phyloP scores from a whole-genome alignment of 2,888 invertebrate species.

The Pandemis cinnamomeana region DNA sequence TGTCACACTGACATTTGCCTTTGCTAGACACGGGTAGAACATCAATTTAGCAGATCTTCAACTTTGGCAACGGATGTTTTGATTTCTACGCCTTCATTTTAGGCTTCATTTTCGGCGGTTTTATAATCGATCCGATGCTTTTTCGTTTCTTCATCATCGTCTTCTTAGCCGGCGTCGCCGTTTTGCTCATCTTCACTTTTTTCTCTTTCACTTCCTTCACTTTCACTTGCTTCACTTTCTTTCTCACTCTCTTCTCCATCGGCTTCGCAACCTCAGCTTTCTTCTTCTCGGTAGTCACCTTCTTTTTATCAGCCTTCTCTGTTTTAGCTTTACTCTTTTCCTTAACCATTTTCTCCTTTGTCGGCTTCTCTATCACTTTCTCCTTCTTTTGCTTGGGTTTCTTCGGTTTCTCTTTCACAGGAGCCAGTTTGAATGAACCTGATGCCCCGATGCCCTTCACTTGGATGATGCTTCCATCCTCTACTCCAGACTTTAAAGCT shows the following conservation, averaged over 20 bases:
- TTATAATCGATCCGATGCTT: conserved; percentile 73
- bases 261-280: conserved; percentile 28
- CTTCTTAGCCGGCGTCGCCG: conserved; percentile 62
- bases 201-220: conserved; percentile 3
- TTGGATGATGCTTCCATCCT: conserved; percentile 66
- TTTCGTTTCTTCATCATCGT: conserved; percentile 64
- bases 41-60: too few species aligned
- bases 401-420: conserved; percentile 53
- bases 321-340: conserved; percentile 30
- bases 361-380: conserved; percentile 38
- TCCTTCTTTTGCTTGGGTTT: conserved; percentile 46
- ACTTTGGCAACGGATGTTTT: too few species aligned
- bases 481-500: conserved; percentile 62
- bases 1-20: too few species aligned
- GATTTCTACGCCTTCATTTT: conserved; percentile 46
- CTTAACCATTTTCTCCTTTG: conserved; percentile 32
- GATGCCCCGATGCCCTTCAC: conserved; percentile 69
- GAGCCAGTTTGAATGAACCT: conserved; percentile 70
- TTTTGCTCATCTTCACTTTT: conserved; percentile 16
- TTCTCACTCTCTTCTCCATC: not conserved
- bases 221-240: not conserved
- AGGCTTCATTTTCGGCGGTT: conserved; percentile 76
- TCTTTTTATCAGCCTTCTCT: conserved; percentile 41
- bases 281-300: conserved; percentile 24
- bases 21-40: too few species aligned